phyloP scores from a whole-genome alignment of 1,140 invertebrate genomes.

The Cryptotermes secundus region DNA sequence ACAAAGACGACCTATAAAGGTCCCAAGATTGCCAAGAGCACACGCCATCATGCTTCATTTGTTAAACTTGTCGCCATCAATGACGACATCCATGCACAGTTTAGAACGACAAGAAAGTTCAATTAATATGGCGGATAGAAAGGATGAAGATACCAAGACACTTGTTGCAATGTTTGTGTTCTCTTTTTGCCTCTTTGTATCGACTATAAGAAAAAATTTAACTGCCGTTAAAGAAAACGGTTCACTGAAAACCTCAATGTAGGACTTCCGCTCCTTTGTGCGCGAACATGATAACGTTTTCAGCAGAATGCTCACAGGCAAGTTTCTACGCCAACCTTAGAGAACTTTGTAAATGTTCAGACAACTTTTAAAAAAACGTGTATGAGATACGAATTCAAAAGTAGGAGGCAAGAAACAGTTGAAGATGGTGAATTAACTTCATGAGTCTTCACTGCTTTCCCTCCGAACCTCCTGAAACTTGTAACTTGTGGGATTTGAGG shows the following conservation, averaged over 20 bases:
- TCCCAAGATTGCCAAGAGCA: not conserved
- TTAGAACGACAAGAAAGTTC: not conserved
- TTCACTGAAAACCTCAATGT: not conserved
- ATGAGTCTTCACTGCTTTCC: too few species aligned
- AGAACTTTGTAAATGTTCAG: too few species aligned
- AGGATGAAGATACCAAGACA: not conserved
- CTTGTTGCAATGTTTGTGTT: not conserved
- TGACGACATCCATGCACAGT: not conserved
- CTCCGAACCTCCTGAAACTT: too few species aligned
- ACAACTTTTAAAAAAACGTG: too few species aligned
- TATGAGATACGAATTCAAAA: too few species aligned
- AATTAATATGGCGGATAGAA: not conserved
- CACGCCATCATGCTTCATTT: not conserved
- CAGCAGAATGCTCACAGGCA: too few species aligned
- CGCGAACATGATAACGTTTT: not conserved
- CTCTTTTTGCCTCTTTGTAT: not conserved
- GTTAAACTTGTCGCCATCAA: not conserved
- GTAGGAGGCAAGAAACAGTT: too few species aligned
- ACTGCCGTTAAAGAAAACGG: not conserved
- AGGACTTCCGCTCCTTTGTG: not conserved
- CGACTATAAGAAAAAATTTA: not conserved
- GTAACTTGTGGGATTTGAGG: too few species aligned
- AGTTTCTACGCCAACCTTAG: too few species aligned
- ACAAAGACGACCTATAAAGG: not conserved
- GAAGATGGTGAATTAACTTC: too few species aligned